Percentiles rank a stretch among this genome's conserved stretches.
These are phyloP conservation scores for Petromus typicus DNA, from an alignment of 2,113 vertebrate genomes.

Conservation along the genomic window DNA sequence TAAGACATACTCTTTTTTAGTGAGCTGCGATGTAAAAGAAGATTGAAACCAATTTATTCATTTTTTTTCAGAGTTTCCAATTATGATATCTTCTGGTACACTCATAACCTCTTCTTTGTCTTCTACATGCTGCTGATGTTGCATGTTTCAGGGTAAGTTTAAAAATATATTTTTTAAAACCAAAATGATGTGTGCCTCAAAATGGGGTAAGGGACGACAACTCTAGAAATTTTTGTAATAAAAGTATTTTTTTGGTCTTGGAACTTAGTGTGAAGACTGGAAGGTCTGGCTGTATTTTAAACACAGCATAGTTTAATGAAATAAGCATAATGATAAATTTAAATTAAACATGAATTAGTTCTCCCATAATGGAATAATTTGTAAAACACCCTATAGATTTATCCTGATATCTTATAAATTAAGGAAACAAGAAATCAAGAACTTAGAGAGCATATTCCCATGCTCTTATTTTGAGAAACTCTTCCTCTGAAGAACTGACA, in stretches of 20 bases:
- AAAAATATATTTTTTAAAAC: not conserved
- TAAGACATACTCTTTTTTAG: not conserved
- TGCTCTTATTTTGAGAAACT: conserved; percentile 49
- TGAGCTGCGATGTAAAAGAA: not conserved
- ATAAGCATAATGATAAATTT: not conserved
- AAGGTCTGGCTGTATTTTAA: not conserved
- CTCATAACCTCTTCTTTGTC: conserved; percentile 97
- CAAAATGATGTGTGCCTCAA: not conserved
- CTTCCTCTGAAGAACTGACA: not conserved
- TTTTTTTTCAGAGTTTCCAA: conserved; percentile 91
- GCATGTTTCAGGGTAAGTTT: conserved; percentile 95
- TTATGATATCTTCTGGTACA: conserved; percentile 99
- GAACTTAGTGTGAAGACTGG: conserved; percentile 13
- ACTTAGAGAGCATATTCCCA: conserved; percentile 23
- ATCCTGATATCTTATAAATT: not conserved
- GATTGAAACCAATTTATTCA: conserved; percentile 52
- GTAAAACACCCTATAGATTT: not conserved
- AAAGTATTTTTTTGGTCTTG: conserved; percentile 18
- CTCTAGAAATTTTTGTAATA: not conserved
- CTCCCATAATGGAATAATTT: not conserved
- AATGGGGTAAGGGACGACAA: not conserved
- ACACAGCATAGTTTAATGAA: conserved; percentile 37
- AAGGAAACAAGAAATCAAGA: not conserved
- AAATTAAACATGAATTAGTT: not conserved
- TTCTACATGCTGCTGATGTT: conserved; percentile 97